These are phyloP conservation scores for Bicyclus anynana DNA, from an alignment of 1,140 invertebrate genomes.

Conservation along the genomic window DNA sequence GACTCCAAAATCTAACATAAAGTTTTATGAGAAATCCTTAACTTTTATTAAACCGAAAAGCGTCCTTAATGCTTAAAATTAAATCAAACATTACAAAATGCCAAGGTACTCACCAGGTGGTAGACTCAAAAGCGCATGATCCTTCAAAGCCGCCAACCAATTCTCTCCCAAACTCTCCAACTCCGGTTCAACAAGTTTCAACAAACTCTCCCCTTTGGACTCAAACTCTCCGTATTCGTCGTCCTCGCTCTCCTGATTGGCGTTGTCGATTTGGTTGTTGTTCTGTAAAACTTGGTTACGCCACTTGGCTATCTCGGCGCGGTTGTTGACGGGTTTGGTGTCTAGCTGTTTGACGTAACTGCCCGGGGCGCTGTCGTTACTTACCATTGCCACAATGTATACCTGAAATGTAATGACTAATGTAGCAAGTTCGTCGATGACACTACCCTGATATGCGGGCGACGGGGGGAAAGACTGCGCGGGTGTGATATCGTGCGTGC, in stretches of 20 bases:
- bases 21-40: too few relatives aligned
- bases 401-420: conserved; percentile 81
- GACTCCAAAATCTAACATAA: too few relatives aligned
- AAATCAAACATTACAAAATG: too few relatives aligned
- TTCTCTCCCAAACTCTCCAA: conserved; percentile 92
- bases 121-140: conserved; percentile 95
- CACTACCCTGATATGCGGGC: too few relatives aligned
- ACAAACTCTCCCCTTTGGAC: conserved; percentile 86
- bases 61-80: too few relatives aligned
- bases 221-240: conserved; percentile 86
- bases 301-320: conserved; percentile 58
- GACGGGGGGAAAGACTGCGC: too few relatives aligned
- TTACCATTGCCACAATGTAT: conserved; percentile 95
- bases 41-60: too few relatives aligned
- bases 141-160: conserved; percentile 96
- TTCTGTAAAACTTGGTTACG: conserved; percentile 47
- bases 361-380: conserved; percentile 83
- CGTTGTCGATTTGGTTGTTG: conserved; percentile 55
- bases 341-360: conserved; percentile 75
- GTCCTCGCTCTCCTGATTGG: conserved; percentile 59
- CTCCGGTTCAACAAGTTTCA: conserved; percentile 96
- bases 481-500: too few relatives aligned
- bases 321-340: conserved; percentile 54
- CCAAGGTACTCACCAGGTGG: conserved; percentile 82
- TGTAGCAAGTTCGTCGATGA: too few relatives aligned